A percentile compares a stretch with the other conserved stretches of the same genome.
These are phyloP conservation scores for Fistularia tabacaria DNA, from an alignment of 2,797 vertebrate genomes.

Conservation along the genomic window DNA sequence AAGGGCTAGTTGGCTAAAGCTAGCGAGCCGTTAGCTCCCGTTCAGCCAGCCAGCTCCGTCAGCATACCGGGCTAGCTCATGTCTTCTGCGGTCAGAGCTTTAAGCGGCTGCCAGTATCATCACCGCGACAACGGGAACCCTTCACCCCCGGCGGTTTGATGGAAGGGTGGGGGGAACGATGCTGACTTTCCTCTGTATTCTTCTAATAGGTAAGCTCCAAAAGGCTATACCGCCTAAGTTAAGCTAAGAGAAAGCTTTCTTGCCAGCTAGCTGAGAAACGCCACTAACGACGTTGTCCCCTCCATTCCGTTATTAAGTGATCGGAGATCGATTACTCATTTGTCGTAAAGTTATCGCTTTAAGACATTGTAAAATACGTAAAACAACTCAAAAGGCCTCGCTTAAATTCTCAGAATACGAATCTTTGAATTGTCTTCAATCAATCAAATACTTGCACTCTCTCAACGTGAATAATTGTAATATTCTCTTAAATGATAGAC, in stretches of 20 bases:
- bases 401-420: too few species aligned
- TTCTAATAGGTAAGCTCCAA: constrained; percentile 52
- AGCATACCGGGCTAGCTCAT: constrained; percentile 27
- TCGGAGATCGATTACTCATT: too few species aligned
- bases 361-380: too few species aligned
- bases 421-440: too few species aligned
- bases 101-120: constrained; percentile 18
- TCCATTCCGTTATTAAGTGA: too few species aligned
- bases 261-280: not conserved
- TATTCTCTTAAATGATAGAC: too few species aligned
- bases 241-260: constrained; percentile 6
- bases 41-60: constrained; percentile 1
- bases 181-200: constrained; percentile 53
- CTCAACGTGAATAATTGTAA: too few species aligned
- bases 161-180: constrained; percentile 62
- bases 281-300: too few species aligned
- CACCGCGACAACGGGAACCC: constrained; percentile 17
- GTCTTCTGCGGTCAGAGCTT: constrained; percentile 15
- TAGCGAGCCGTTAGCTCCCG: constrained; percentile 31
- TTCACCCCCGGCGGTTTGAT: constrained; percentile 39
- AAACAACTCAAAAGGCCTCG: too few species aligned
- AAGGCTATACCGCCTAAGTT: not conserved
- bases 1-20: not conserved
- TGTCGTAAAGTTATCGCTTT: too few species aligned
- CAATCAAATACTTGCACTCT: too few species aligned